Conservation (phyloP, 1,140 invertebrate species). For the Teleogryllus occipitalis region DNA sequence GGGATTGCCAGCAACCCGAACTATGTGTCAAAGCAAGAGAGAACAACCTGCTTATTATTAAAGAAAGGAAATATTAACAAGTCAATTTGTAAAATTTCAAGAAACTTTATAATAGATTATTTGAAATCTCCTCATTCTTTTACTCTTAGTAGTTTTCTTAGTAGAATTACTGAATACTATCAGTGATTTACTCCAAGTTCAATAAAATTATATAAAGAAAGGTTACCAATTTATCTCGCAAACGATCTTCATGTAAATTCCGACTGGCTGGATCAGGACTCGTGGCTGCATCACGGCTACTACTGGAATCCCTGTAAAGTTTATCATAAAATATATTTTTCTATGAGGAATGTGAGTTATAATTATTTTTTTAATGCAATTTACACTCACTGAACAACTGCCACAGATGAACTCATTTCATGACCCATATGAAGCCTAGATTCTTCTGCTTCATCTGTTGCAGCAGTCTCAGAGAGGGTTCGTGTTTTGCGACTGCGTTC, state of each 20-base stretch:
- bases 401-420: constrained; percentile 39
- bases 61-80: too few relatives aligned
- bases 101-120: too few relatives aligned
- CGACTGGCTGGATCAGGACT: constrained; percentile 35
- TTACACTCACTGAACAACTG: constrained; percentile 27
- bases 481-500: constrained; percentile 26
- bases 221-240: constrained; percentile 34
- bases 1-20: too few relatives aligned
- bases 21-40: too few relatives aligned
- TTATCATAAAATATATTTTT: background rate
- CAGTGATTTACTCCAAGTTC: too few relatives aligned
- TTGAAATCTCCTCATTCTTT: too few relatives aligned
- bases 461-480: constrained; percentile 2
- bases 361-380: background rate
- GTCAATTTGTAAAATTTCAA: too few relatives aligned
- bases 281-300: constrained; percentile 36
- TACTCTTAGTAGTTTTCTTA: too few relatives aligned
- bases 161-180: too few relatives aligned
- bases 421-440: constrained; percentile 23
- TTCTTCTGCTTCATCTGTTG: background rate
- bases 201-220: background rate
- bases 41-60: too few relatives aligned
- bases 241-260: constrained; percentile 7
- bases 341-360: background rate
- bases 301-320: constrained; percentile 12